Conservation (phyloP, 2,113 vertebrate species). For the Solenodon paradoxus region DNA sequence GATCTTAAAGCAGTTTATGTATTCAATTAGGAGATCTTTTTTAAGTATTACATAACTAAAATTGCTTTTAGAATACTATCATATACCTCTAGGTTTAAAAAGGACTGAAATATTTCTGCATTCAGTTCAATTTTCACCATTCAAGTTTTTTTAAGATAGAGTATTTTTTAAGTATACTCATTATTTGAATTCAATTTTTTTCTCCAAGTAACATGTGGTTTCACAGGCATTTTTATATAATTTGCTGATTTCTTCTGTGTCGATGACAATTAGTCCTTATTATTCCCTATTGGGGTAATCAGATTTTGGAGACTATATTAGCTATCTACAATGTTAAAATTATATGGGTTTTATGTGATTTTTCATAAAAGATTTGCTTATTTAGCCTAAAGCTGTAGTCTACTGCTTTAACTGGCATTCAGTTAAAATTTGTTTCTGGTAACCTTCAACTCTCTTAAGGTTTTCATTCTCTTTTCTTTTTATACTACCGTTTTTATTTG, state of each 20-base stretch:
- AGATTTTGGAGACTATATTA: constrained; percentile 33
- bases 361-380: neutral
- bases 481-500: neutral
- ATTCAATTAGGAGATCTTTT: neutral
- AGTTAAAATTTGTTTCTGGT: neutral
- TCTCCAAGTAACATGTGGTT: neutral
- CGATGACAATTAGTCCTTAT: constrained; percentile 50
- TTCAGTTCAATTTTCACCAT: neutral
- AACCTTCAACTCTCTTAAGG: neutral
- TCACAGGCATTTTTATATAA: neutral
- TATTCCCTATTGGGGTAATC: constrained; percentile 23
- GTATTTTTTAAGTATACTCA: neutral
- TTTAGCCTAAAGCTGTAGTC: neutral
- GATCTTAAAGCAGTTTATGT: neutral
- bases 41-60: neutral
- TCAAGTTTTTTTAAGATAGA: neutral
- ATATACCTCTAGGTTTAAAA: neutral
- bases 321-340: neutral
- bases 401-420: neutral
- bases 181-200: neutral
- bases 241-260: constrained; percentile 17
- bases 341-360: neutral
- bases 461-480: neutral
- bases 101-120: neutral
- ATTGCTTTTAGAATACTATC: neutral